Evolutionary conservation across 2,113 vertebrate species (phyloP), one percentile per base, ranked within the genome.

Genomic region (Heterocephalus glaber): DNA sequence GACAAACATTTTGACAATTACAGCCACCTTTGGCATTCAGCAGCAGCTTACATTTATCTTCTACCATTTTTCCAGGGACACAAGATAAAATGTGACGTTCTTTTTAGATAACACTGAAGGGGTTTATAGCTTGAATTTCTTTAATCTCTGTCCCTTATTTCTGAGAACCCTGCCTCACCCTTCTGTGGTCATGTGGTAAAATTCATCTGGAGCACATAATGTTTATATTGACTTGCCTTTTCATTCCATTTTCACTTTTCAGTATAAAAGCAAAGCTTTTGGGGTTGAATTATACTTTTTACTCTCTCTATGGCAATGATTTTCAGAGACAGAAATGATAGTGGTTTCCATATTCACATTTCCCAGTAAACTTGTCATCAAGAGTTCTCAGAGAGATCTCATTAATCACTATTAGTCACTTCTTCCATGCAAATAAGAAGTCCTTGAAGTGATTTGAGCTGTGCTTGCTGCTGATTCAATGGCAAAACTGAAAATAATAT

Each of bases 271-370:
- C 68, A 93, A 94, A 89, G 63, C 22, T 92, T 94, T 65, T 12
- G 20, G 77, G 76, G 35, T 41, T 86, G 61, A 20, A 12, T 89
- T 68, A 81, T 86, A 47, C 33, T 81, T 96, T 82, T 95, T n/a
- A 56, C 80, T 83, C 47, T 94, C 87, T 83, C 92, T 76, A 92
- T 94, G 74, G 93, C 77, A 81, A 76, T 82, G 54, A 11, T 56
- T 96, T 97, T 91, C 80, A 96, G 93, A 96, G 66, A 74, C 49
- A 91, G 38, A 96, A 96, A 94, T 94, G 95, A 96, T 89, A 95
- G 90, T 54, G 52, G 30, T 86, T 95, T 96, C 94, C 91, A 96
- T 85, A 93, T 77, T 96, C 86, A 89, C 24, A 85, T 92, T 96
- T 96, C 74, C 89, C 95, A 96, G 87, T 93, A 95, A 94, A 96